Evolutionary conservation across 1,140 invertebrate species (phyloP).

Genomic region (Drosophila azteca): DNA sequence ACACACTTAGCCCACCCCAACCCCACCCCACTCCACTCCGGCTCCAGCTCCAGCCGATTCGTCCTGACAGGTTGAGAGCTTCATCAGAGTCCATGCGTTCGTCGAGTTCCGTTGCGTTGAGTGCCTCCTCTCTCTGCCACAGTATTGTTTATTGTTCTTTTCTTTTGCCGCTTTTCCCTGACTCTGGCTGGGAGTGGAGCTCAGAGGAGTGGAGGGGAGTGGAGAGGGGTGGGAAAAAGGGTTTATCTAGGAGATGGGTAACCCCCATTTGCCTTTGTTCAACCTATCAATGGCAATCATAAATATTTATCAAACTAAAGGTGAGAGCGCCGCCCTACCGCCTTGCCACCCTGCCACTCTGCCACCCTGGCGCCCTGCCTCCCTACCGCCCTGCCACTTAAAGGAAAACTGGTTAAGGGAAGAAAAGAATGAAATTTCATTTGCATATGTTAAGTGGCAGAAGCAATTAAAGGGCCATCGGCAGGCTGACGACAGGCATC

Average conservation of each 20-base stretch:
- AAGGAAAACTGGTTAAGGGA: slow-evolving; percentile 19
- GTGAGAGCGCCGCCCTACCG: slow-evolving; percentile 20
- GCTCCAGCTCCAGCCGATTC: neutral
- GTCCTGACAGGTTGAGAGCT: slow-evolving; percentile 50
- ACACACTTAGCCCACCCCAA: slow-evolving; percentile 17
- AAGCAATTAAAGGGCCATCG: slow-evolving; percentile 67
- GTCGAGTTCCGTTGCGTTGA: slow-evolving; percentile 6
- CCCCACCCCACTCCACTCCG: neutral
- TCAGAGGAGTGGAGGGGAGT: no score
- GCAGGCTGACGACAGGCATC: neutral
- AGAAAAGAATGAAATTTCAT: slow-evolving; percentile 67
- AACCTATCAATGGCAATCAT: slow-evolving; percentile 50
- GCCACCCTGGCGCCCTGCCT: slow-evolving; percentile 41
- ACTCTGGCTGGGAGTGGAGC: slow-evolving; percentile 28
- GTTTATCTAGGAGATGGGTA: slow-evolving; percentile 7
- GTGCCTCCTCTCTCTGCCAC: slow-evolving; percentile 15
- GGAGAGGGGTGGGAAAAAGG: neutral
- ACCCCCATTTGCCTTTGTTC: slow-evolving; percentile 54
- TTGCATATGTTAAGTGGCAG: slow-evolving; percentile 82
- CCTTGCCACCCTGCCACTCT: slow-evolving; percentile 48
- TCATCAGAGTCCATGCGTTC: slow-evolving; percentile 29
- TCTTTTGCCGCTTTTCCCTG: slow-evolving; percentile 3
- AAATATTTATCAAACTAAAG: slow-evolving; percentile 75
- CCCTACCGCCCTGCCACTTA: slow-evolving; percentile 40
- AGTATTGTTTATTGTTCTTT: slow-evolving; percentile 56